These are phyloP conservation scores for Montipora efflorescens DNA, from an alignment of 64 coral and sea anemone species.

Conservation along the genomic window DNA sequence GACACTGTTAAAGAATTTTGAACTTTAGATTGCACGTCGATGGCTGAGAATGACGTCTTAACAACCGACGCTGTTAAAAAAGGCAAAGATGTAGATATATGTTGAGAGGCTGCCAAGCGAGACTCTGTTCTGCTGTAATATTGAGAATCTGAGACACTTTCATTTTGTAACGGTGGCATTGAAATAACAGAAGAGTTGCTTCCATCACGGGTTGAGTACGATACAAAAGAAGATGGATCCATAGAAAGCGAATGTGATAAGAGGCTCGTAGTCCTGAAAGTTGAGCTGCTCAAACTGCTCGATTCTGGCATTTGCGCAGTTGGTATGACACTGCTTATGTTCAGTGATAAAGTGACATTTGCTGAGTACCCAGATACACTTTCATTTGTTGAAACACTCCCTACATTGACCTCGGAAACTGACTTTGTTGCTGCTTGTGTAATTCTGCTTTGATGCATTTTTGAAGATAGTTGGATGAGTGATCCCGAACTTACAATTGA, in stretches of 20 bases:
- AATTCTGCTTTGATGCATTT: neutral
- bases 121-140: neutral
- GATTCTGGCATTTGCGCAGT: neutral
- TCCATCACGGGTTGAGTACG: neutral
- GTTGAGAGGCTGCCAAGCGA: neutral
- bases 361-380: neutral
- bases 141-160: neutral
- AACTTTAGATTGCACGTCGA: neutral
- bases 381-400: neutral
- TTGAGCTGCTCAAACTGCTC: neutral
- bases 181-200: neutral
- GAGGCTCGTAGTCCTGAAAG: neutral
- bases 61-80: neutral
- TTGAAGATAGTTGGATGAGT: neutral
- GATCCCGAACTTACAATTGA: neutral
- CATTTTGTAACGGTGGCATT: neutral
- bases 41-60: neutral
- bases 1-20: neutral
- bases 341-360: neutral
- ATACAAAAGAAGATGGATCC: neutral
- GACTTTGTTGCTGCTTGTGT: neutral
- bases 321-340: neutral
- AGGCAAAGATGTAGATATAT: neutral
- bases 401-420: neutral
- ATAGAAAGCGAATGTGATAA: neutral